Evolutionary conservation across 2,113 vertebrate genomes (phyloP), one percentile per base, ranked within the genome.

Genomic region (Peromyscus polionotus): DNA sequence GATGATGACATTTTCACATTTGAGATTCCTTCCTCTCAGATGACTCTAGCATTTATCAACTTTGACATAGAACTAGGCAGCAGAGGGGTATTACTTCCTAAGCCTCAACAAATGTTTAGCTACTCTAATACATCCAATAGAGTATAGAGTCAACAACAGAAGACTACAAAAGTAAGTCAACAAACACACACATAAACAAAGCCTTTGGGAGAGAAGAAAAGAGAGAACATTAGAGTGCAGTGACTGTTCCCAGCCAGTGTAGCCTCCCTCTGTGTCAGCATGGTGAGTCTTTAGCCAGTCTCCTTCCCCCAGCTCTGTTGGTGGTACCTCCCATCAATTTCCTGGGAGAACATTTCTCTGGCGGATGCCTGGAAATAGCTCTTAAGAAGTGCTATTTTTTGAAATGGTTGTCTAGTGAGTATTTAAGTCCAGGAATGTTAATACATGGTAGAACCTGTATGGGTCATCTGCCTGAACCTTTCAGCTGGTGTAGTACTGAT

Each of bases 241-340:
- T 75, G 45, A 4, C 54, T 33, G 3, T 77, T 7, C 3, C 13
- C 45, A 36, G 20, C 1, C 7, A 1, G 7, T 0, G 0, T 6
- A 61, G 90, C 45, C 26, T 45, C n/a, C 22, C 22, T 17, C 80
- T 39, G 13, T 39, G 4, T 33, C 7, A 39, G 57, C 14, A 13
- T 0, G 0, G 5, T 72, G 9, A 16, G 28, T 67, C 48, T 13
- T 88, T 72, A 39, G 7, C n/a, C 57, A 20, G 4, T 17, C 16
- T 63, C 26, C 2, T 28, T 51, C 17, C 77, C 10, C 63, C 7
- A 36, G 16, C 5, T 81, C 45, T 61, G 7, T 14, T 79, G 22
- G 1, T 51, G n/a, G 0, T 16, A 24, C 76, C 24, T 26, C 61
- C 65, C 12, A 20, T 17, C 61, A 57, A 16, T 51, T 80, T 72